These are phyloP conservation scores for Murina feae DNA, from an alignment of 2,113 vertebrate genomes.

Conservation along the genomic window DNA sequence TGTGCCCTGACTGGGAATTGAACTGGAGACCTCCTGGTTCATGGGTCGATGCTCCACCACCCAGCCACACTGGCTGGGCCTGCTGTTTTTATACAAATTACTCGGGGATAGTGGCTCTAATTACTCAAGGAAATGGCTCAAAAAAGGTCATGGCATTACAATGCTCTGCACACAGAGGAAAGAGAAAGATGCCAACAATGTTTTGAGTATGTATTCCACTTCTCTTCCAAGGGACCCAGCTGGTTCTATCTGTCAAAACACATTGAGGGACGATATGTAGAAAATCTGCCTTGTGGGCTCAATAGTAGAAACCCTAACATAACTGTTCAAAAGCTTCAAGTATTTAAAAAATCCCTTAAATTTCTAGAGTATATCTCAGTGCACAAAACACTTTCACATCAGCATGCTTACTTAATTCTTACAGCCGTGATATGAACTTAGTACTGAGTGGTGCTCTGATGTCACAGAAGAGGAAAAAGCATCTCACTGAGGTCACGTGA, in stretches of 20 bases:
- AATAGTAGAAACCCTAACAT: background rate
- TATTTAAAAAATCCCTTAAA: background rate
- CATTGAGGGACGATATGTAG: background rate
- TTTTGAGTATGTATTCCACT: background rate
- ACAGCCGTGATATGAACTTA: background rate
- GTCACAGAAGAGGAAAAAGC: background rate
- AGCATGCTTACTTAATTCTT: background rate
- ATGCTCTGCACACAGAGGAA: background rate
- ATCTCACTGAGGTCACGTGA: background rate
- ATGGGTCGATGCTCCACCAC: no score
- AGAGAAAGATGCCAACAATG: background rate
- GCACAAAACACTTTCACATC: background rate
- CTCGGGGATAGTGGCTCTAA: background rate
- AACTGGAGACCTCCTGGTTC: no score
- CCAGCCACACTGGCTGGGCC: no score
- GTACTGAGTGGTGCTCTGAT: background rate
- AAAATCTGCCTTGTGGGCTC: background rate
- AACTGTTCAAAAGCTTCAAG: background rate
- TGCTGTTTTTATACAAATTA: background rate
- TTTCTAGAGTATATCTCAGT: background rate
- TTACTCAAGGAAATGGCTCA: background rate
- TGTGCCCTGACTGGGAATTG: no score
- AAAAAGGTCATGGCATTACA: background rate
- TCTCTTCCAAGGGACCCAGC: background rate
- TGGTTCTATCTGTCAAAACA: slow-evolving; percentile 52